phyloP scores from a whole-genome alignment of 2,888 invertebrate species.

The Callosobruchus maculatus region DNA sequence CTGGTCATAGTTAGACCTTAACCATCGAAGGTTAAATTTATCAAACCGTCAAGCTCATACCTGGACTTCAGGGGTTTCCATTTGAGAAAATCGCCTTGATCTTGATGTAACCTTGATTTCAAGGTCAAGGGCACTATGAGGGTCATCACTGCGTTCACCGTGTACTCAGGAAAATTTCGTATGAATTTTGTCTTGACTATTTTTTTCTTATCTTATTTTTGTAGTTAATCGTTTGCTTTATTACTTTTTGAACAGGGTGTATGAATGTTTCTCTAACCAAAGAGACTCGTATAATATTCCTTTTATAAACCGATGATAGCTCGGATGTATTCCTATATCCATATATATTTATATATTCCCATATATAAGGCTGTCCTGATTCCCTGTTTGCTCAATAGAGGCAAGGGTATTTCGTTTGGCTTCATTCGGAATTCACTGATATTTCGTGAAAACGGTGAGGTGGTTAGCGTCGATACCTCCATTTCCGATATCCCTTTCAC shows the following conservation, averaged over 20 bases:
- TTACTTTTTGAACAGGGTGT: neutral
- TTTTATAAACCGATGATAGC: neutral
- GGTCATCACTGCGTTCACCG: too few species aligned
- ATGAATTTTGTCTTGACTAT: too few species aligned
- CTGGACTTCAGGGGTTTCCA: too few species aligned
- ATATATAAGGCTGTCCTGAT: neutral
- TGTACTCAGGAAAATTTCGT: too few species aligned
- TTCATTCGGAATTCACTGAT: neutral
- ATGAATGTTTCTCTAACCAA: neutral
- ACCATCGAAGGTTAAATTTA: too few species aligned
- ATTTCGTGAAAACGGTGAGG: neutral
- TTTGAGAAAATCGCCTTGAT: too few species aligned
- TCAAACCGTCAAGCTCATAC: too few species aligned
- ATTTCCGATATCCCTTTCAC: neutral
- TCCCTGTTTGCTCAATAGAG: neutral
- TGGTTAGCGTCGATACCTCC: neutral
- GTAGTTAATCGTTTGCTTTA: too few species aligned
- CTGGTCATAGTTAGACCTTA: too few species aligned
- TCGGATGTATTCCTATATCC: neutral
- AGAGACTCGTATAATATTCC: neutral
- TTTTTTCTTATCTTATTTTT: too few species aligned
- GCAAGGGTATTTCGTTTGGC: neutral
- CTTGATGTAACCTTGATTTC: too few species aligned
- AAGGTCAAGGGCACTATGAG: too few species aligned
- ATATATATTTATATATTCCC: neutral